phyloP scores from a whole-genome alignment of 2,888 invertebrate genomes.

The Pomacea canaliculata region DNA sequence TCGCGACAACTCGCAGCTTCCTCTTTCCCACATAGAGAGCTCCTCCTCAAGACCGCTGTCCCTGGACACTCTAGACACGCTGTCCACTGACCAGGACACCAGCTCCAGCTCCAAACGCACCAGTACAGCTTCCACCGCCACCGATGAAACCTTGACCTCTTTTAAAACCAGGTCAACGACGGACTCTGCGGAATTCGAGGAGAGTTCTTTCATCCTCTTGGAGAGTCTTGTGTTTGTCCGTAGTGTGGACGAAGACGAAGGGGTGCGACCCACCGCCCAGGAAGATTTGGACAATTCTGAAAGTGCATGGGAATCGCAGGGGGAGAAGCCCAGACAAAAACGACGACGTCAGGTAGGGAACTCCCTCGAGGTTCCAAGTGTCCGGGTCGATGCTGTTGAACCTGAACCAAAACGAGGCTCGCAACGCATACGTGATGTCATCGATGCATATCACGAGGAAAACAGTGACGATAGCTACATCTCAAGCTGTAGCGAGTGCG shows the following conservation, averaged over 20 bases:
- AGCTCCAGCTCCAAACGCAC: conserved; percentile 20
- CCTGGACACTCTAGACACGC: conserved; percentile 14
- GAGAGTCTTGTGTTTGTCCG: conserved; percentile 23
- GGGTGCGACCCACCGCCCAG: conserved; percentile 17
- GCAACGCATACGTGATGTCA: conserved; percentile 40
- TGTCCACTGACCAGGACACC: conserved; percentile 20
- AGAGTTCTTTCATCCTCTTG: conserved; percentile 9
- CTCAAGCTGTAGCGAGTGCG: conserved; percentile 4
- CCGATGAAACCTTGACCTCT: conserved; percentile 23
- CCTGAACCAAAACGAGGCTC: conserved; percentile 36
- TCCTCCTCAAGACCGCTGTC: not conserved
- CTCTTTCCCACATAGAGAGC: too few species aligned
- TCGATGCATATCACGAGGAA: conserved; percentile 35
- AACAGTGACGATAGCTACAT: conserved; percentile 3
- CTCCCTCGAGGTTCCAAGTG: conserved; percentile 3
- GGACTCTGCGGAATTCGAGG: conserved; percentile 23
- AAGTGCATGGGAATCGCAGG: not conserved
- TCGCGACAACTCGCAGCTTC: too few species aligned
- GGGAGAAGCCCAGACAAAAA: conserved; percentile 7
- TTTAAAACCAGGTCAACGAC: conserved; percentile 25
- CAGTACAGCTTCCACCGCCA: conserved; percentile 21
- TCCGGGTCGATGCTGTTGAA: conserved; percentile 6
- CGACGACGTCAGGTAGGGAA: conserved; percentile 3
- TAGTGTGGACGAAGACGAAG: conserved; percentile 10
- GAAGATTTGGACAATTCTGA: not conserved